Conservation (phyloP, 1,140 invertebrate genomes). For the Rhysida immarginata region DNA sequence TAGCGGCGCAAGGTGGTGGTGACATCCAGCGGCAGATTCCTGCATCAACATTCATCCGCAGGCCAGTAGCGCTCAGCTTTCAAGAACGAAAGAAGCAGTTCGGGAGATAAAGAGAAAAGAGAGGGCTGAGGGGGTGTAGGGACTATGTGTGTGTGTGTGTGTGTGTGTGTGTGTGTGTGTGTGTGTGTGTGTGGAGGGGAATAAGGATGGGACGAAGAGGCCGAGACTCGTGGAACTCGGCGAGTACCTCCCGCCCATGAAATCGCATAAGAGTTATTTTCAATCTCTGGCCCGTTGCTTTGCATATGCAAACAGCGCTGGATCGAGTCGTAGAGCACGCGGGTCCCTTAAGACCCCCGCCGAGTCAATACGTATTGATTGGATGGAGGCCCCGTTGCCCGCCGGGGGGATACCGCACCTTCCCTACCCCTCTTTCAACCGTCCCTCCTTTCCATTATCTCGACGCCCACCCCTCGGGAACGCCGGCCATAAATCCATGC, state of each 20-base stretch:
- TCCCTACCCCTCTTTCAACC: background rate
- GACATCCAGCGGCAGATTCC: too few species aligned
- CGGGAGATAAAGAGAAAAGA: too few species aligned
- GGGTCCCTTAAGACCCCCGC: background rate
- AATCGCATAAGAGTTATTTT: background rate
- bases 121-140: too few species aligned
- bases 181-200: too few species aligned
- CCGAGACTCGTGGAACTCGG: too few species aligned
- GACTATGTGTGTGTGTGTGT: too few species aligned
- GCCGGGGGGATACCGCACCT: background rate
- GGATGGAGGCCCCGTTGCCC: background rate
- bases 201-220: too few species aligned
- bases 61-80: too few species aligned
- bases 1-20: too few species aligned
- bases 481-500: constrained; percentile 1
- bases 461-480: background rate
- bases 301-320: constrained; percentile 4
- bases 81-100: too few species aligned
- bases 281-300: background rate
- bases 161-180: too few species aligned
- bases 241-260: background rate
- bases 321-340: background rate
- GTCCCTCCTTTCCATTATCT: constrained; percentile 5
- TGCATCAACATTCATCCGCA: too few species aligned
- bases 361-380: constrained; percentile 6